A percentile compares a stretch with the other conserved stretches of the same genome.
Evolutionary conservation across 2,797 vertebrate genomes (phyloP).

Genomic region (Pagetopsis macropterus): DNA sequence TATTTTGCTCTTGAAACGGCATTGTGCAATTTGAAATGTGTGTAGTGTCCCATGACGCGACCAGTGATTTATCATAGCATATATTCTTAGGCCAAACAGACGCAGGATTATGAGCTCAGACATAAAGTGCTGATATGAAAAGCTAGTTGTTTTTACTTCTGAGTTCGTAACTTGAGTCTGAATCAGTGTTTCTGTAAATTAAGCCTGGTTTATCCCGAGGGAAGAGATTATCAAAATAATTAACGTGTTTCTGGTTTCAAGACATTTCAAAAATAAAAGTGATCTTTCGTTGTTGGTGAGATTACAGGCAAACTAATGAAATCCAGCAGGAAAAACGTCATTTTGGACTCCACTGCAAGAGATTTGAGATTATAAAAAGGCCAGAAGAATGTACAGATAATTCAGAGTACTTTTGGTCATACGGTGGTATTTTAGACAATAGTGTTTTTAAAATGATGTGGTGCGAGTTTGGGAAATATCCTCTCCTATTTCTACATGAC

Average conservation of each 20-base stretch:
- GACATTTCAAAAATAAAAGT: too few relatives aligned
- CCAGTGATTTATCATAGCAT: background rate
- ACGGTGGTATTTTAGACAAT: too few relatives aligned
- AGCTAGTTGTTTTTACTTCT: conserved; percentile 7
- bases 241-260: background rate
- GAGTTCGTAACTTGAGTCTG: background rate
- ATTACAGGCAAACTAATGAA: too few relatives aligned
- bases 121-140: background rate
- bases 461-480: too few relatives aligned
- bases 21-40: conserved; percentile 10
- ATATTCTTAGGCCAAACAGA: background rate
- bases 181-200: background rate
- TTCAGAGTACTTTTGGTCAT: too few relatives aligned
- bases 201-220: background rate
- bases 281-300: too few relatives aligned
- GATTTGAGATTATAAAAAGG: too few relatives aligned
- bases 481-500: too few relatives aligned
- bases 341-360: too few relatives aligned
- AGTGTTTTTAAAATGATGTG: too few relatives aligned
- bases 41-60: conserved; percentile 11
- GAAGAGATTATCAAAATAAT: background rate
- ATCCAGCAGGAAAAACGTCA: too few relatives aligned
- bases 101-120: background rate
- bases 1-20: background rate
- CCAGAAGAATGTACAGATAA: too few relatives aligned